Percentiles rank a stretch among this genome's conserved stretches.
Evolutionary conservation across 2,113 vertebrate species (phyloP).

Genomic region (Saimiri boliviensis): DNA sequence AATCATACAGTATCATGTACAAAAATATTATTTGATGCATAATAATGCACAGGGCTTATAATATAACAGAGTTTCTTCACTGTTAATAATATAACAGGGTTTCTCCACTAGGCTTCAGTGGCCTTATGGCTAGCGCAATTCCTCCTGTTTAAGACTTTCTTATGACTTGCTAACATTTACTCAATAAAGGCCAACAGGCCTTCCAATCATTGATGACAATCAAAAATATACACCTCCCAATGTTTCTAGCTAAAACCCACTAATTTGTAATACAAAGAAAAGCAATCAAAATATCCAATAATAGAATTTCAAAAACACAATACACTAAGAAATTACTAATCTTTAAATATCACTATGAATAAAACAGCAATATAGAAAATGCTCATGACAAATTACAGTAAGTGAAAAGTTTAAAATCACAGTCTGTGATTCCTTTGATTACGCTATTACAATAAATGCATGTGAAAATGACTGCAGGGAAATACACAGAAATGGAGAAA

Average conservation of each 20-base stretch:
- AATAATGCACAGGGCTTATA: not conserved
- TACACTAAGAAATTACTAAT: not conserved
- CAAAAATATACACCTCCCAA: conserved; percentile 37
- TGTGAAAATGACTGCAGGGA: not conserved
- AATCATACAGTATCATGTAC: not conserved
- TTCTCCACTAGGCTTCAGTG: not conserved
- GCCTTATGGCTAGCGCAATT: not conserved
- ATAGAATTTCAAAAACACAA: conserved; percentile 27
- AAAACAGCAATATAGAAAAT: conserved; percentile 37
- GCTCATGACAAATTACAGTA: not conserved
- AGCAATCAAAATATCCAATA: not conserved
- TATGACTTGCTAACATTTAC: not conserved
- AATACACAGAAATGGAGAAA: not conserved
- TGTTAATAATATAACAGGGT: not conserved
- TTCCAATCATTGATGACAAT: not conserved
- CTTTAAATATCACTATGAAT: conserved; percentile 33
- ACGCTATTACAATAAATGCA: not conserved
- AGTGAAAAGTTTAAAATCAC: not conserved
- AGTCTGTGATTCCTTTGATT: not conserved
- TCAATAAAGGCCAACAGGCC: not conserved
- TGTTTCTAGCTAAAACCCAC: not conserved
- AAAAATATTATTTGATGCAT: not conserved
- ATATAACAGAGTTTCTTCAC: not conserved
- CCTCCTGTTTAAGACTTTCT: not conserved
- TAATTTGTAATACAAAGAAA: not conserved